phyloP scores from a whole-genome alignment of 2,888 invertebrate species.

The Spodoptera littoralis region DNA sequence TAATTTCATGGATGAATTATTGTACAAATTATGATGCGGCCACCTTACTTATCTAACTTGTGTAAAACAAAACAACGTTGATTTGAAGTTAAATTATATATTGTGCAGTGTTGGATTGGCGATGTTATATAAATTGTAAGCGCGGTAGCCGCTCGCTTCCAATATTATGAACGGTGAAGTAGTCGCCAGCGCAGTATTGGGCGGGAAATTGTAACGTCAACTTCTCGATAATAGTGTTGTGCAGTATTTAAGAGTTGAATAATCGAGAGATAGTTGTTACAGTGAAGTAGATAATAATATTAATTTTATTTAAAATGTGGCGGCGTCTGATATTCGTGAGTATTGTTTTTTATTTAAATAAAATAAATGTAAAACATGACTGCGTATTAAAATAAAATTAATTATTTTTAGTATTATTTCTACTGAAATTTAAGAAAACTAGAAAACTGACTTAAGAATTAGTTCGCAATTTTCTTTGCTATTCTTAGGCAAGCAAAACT shows the following conservation, averaged over 20 bases:
- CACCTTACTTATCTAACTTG: slow-evolving; percentile 80
- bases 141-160: slow-evolving; percentile 73
- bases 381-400: no score
- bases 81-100: slow-evolving; percentile 73
- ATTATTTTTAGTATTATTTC: no score
- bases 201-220: slow-evolving; percentile 63
- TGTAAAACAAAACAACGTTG: slow-evolving; percentile 77
- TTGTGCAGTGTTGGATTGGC: slow-evolving; percentile 73
- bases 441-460: no score
- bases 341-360: slow-evolving; percentile 19
- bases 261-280: slow-evolving; percentile 48
- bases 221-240: slow-evolving; percentile 57
- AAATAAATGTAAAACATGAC: background rate
- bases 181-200: slow-evolving; percentile 73
- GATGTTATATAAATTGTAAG: slow-evolving; percentile 82
- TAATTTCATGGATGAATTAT: slow-evolving; percentile 74
- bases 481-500: no score
- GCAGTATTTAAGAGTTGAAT: slow-evolving; percentile 44
- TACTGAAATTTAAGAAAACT: no score
- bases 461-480: no score
- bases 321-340: slow-evolving; percentile 59
- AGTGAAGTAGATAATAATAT: slow-evolving; percentile 56
- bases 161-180: slow-evolving; percentile 72
- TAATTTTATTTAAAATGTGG: slow-evolving; percentile 67
- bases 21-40: slow-evolving; percentile 71